These are phyloP conservation scores for Alloscopus bannaensis DNA, from an alignment of 2,888 invertebrate genomes.

Conservation along the genomic window DNA sequence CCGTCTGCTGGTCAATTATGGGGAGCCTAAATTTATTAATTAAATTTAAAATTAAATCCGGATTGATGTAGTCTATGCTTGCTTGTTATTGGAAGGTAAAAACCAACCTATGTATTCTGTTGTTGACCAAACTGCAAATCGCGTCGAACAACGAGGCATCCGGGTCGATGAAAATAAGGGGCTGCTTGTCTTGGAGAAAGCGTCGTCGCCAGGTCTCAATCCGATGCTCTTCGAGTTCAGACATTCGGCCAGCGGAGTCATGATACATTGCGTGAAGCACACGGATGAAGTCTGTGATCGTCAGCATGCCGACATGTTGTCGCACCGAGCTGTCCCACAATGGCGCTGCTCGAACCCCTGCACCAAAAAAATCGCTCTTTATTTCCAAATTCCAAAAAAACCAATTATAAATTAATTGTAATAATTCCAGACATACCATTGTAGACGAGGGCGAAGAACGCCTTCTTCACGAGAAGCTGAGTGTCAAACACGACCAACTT, in stretches of 20 bases:
- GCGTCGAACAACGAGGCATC: slow-evolving; percentile 96
- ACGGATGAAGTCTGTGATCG: slow-evolving; percentile 99
- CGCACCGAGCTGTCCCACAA: slow-evolving; percentile 96
- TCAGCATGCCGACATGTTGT: slow-evolving; percentile 98
- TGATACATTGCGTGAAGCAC: slow-evolving; percentile 97
- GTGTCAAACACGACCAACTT: slow-evolving; percentile 99
- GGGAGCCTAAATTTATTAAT: too few relatives aligned
- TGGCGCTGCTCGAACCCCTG: slow-evolving; percentile 96
- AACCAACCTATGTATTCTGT: slow-evolving; percentile 97
- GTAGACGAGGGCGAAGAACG: slow-evolving; percentile 99
- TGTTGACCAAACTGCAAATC: slow-evolving; percentile 92
- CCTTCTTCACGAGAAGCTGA: slow-evolving; percentile 97
- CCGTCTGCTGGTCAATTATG: slow-evolving; percentile 81
- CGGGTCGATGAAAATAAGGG: slow-evolving; percentile 72
- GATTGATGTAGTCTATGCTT: too few relatives aligned
- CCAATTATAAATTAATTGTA: too few relatives aligned
- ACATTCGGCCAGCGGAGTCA: slow-evolving; percentile 81
- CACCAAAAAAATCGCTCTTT: slow-evolving; percentile 27
- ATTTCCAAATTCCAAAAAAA: too few relatives aligned
- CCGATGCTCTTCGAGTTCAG: slow-evolving; percentile 97
- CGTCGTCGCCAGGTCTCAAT: slow-evolving; percentile 91
- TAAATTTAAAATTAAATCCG: too few relatives aligned
- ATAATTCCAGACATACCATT: slow-evolving; percentile 82
- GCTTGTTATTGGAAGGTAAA: too few relatives aligned
- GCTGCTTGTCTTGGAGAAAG: slow-evolving; percentile 72